Base-by-base conservation (phyloP, 2,888 invertebrate species). In the Drosophila macrothrix region DNA sequence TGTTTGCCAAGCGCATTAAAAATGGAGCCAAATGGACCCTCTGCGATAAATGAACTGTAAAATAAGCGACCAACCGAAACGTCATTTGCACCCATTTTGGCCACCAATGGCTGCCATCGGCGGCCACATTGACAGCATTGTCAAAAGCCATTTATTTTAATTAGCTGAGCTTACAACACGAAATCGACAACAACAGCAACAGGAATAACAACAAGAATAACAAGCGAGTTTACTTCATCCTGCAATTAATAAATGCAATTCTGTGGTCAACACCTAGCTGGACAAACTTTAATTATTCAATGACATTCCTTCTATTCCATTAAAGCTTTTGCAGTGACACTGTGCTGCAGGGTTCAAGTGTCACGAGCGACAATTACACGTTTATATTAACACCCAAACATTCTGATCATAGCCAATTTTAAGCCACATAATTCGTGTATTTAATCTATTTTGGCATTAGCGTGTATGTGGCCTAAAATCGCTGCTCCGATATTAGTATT, bases 101-200 rank as follows among this genome's bases (percentile, higher is more conserved):
- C 55, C 56, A 61, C 49, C 76, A 55, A 31, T 65, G 65, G 49
- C 64, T 58, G 60, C 41, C 63, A 58, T 28, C 39, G 54, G 43
- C 25, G 50, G 46, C 75, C 67, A 49, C 83, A 88, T 68, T 83
- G 84, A 76, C 88, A 75, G 80, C 71, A 39, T 74, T 78, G 73
- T 76, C 80, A 76, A 75, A 75, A 73, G 84, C 73, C 83, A 83
- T 86, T 88, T 89, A 80, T 83, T 88, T 90, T 85, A 88, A 87
- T 87, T 90, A 90, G 87, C 88, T 82, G 58, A 53, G 67, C 61
- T 61, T 35, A 63, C 56, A 33, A 16, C 35, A n/a, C 19, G 58
- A 60, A 46, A 31, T 55, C 50, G 31, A 54, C 56, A 59, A 52
- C 60, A 66, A 43, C 22, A 49, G 31, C 19, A 33, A 49, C 39